These are phyloP conservation scores for Florisuga fusca DNA, from an alignment of 2,797 vertebrate genomes.

Conservation along the genomic window DNA sequence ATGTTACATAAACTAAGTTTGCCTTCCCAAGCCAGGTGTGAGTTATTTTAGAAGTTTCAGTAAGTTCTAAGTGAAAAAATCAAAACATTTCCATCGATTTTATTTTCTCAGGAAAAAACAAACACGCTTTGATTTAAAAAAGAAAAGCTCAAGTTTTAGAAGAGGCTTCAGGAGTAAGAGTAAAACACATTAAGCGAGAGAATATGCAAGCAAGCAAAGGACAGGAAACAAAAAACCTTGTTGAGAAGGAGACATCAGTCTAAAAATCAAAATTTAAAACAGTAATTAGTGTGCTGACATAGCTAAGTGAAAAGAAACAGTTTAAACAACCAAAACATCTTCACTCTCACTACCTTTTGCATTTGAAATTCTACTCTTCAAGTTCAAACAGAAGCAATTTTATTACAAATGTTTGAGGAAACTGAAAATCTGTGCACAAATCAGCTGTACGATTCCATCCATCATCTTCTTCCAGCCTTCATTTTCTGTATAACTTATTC, in stretches of 20 bases:
- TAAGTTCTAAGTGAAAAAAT: neutral
- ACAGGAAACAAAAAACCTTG: neutral
- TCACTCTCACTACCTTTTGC: neutral
- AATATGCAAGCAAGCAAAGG: neutral
- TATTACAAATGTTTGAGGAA: accelerated
- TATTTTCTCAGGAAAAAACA: neutral
- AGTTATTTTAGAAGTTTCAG: neutral
- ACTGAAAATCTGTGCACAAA: neutral
- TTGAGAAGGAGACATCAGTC: neutral
- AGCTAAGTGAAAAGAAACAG: neutral
- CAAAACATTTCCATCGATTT: neutral
- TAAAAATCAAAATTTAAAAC: neutral
- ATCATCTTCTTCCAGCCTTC: neutral
- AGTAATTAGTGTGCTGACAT: neutral
- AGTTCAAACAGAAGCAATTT: neutral
- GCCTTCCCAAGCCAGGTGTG: neutral
- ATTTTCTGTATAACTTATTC: neutral
- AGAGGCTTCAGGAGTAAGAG: neutral
- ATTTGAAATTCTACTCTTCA: neutral
- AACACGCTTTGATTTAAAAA: neutral
- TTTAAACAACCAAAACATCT: neutral
- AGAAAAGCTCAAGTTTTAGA: neutral
- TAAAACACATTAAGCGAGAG: neutral
- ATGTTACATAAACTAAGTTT: neutral
- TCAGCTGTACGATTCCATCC: neutral